Evolutionary conservation across 1,140 invertebrate genomes (phyloP).

Genomic region (Heterodera carotae): DNA sequence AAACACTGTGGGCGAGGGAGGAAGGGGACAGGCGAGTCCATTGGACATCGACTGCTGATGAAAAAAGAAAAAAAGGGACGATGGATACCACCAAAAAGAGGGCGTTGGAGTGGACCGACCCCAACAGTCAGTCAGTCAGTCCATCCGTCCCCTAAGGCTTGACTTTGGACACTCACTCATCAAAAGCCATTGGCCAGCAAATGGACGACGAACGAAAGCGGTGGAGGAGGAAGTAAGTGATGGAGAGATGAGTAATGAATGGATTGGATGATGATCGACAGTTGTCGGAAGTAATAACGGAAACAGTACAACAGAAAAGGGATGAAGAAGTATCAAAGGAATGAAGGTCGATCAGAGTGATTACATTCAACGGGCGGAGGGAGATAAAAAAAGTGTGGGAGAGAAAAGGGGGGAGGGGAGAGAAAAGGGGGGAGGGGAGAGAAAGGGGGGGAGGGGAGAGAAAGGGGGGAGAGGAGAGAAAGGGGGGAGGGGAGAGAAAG

Average conservation of each 20-base stretch:
- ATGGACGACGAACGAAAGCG: not conserved
- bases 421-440: too few species aligned
- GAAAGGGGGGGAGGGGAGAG: too few species aligned
- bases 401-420: too few species aligned
- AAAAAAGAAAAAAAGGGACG: too few species aligned
- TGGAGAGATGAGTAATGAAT: not conserved
- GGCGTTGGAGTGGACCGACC: not conserved
- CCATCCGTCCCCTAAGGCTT: not conserved
- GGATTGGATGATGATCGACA: not conserved
- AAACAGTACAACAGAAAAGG: not conserved
- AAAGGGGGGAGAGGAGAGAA: too few species aligned
- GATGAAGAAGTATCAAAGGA: not conserved
- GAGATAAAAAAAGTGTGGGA: too few species aligned
- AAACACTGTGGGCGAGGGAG: not conserved
- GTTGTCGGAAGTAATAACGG: not conserved
- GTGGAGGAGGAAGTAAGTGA: not conserved
- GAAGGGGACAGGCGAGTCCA: not conserved
- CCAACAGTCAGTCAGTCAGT: not conserved
- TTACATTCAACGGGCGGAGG: too few species aligned
- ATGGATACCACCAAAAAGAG: not conserved
- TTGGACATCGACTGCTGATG: not conserved
- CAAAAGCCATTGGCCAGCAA: not conserved
- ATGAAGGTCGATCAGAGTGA: too few species aligned
- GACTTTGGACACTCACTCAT: not conserved
- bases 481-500: too few species aligned